Evolutionary conservation across 2,888 invertebrate genomes (phyloP), one percentile per base, ranked within the genome.

Genomic region (Agonopterix alstromeriana): DNA sequence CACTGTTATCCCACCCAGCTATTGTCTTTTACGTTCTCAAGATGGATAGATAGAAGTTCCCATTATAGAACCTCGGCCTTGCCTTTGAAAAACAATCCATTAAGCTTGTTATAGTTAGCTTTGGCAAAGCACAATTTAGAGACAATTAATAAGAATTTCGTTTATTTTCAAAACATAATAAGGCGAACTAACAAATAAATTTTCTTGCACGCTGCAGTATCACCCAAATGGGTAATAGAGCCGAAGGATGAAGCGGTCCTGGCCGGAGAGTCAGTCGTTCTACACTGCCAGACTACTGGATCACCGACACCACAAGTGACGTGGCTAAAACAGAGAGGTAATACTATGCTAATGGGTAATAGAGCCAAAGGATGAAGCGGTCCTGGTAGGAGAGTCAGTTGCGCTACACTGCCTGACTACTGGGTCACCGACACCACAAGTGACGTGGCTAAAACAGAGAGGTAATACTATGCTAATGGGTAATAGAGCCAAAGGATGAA

Each of bases 271-370:
- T 79, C 91, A 2, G 88, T 94, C 49, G 86, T 91, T 4, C 80
- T 95, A 56, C 91, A 92, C 57, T 95, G 95, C 67, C 91, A 92
- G 67, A 94, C 94, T 8, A 92, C 93, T 47, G 95, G 95, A 38
- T 94, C 94, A 65, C 95, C 95, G 0, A 73, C 88, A 17, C 95
- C 95, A 8, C 90, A 91, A 63, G 91, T 93, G 67, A 91, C 90
- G 42, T 94, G 94, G 94, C 89, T 93, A 58, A 93, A 94, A 67
- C 94, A 94, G 59, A 90, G 92, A 85, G 92, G 93, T 92, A 74
- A 27, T 3, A 27, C 27, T 3, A 27, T 3, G n/a, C n/a, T n/a
- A 93, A 65, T 93, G 94, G 92, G 86, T 93, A 49, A 80, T 92
- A 63, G 94, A 94, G 69, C 94, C 94, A 8, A 90, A 90, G 67